Evolutionary conservation across 30 jellyfish, hydroid and myxozoan species (phyloP), one percentile per base, ranked within the genome.

Genomic region (Calvadosia cruxmelitensis): DNA sequence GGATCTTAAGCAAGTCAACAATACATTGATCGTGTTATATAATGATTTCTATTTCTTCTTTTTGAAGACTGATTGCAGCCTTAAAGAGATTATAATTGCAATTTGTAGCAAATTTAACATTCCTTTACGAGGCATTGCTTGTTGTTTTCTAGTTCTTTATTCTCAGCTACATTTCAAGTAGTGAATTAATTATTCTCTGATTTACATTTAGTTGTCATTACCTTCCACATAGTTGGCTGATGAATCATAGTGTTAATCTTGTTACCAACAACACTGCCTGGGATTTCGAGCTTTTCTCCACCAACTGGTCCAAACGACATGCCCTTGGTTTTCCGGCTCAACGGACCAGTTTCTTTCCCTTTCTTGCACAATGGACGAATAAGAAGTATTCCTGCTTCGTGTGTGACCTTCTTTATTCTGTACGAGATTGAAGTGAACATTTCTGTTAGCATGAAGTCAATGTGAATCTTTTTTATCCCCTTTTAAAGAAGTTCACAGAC

Each of bases 381-480:
- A 20, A 82, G 73, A 3, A 72, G 70, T 36, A 82, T 69, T 29
- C 94, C 94, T 33, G 87, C 67, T 35, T 74, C 88, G 20, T 42
- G 10, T 42, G 57, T 42, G 20, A 42, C 57, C 20, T 73, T 69
- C 50, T 69, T 53, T 26, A 82, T 79, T 2, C 78, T n/a, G 0
- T n/a, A n/a, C n/a, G 81, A 68, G 48, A 67, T 25, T 5, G 69
- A 57, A 57, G 32, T 10, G 10, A 16, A 16, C 33, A 12, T 5
- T 5, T 5, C 69, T 16, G 12, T 57, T 27, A 12, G 24, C 32
- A 3, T 10, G 12, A 5, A 57, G 12, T 5, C 10, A 10, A 5
- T 5, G 27, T n/a, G 33, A 57, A 5, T 57, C 27, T 16, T n/a
- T 10, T 5, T 16, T 10, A 27, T 5, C 24, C 27, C 69, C 27